Conservation (phyloP, 2,888 invertebrate genomes). For the Nomada goodeniana region DNA sequence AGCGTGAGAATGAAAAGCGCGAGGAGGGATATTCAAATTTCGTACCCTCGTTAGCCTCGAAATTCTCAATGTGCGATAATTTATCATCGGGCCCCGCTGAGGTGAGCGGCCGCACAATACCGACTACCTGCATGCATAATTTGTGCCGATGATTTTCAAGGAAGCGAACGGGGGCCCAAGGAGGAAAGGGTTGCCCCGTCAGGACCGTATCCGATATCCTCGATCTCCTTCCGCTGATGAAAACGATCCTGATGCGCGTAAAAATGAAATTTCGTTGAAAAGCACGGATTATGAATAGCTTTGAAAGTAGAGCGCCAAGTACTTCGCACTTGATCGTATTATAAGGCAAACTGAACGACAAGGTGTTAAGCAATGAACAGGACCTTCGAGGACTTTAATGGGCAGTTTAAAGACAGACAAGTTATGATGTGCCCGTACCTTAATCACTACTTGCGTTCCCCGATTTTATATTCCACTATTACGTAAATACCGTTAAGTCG, state of each 20-base stretch:
- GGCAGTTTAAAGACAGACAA: no score
- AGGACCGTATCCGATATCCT: constrained; percentile 58
- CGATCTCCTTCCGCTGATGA: not conserved
- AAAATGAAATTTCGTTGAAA: no score
- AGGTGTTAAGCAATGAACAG: no score
- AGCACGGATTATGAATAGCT: no score
- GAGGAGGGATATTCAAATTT: constrained; percentile 83
- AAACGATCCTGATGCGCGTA: not conserved
- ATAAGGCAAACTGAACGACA: no score
- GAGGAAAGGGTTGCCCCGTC: constrained; percentile 65
- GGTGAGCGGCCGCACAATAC: constrained; percentile 77
- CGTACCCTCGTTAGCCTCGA: constrained; percentile 80
- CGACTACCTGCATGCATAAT: constrained; percentile 80
- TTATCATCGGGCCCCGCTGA: constrained; percentile 82
- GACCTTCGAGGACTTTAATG: no score
- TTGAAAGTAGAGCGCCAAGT: no score
- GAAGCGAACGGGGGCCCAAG: constrained; percentile 66
- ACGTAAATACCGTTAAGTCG: no score
- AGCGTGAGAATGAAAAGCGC: constrained; percentile 80
- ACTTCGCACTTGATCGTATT: no score
- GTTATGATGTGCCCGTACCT: no score
- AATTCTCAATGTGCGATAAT: constrained; percentile 81
- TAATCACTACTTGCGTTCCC: no score
- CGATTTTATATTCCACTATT: no score
- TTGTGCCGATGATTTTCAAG: constrained; percentile 75